A percentile compares a stretch with the other conserved stretches of the same genome.
These are phyloP conservation scores for Champsocephalus gunnari DNA, from an alignment of 2,797 vertebrate species.

Conservation along the genomic window DNA sequence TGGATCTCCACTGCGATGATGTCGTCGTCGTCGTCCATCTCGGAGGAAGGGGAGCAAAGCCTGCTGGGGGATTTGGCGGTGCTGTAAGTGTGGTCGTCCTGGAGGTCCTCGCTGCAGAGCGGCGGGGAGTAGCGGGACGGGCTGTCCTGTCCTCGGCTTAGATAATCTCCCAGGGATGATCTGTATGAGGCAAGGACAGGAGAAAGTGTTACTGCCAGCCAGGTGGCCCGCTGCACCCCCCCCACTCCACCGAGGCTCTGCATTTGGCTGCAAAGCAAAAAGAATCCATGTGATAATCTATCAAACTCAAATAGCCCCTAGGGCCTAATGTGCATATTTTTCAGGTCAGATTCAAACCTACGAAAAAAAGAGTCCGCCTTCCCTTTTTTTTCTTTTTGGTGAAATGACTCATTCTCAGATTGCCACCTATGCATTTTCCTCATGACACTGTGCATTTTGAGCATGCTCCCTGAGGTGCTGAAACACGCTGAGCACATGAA, in stretches of 20 bases:
- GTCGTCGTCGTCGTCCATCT: constrained; percentile 87
- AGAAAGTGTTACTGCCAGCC: constrained; percentile 33
- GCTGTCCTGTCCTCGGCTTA: constrained; percentile 90
- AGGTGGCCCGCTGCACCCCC: constrained; percentile 36
- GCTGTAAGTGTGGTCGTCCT: constrained; percentile 97
- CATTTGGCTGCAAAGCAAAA: constrained; percentile 42
- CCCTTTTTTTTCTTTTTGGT: constrained; percentile 8
- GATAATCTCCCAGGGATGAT: constrained; percentile 91
- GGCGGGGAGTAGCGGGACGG: constrained; percentile 90
- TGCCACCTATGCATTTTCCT: constrained; percentile 55
- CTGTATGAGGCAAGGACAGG: constrained; percentile 72
- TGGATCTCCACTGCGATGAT: constrained; percentile 86
- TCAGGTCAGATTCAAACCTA: constrained; percentile 51
- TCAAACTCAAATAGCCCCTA: constrained; percentile 55
- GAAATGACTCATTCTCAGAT: constrained; percentile 49
- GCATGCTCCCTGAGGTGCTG: constrained; percentile 26
- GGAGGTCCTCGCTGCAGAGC: constrained; percentile 91
- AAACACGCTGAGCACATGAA: constrained; percentile 56
- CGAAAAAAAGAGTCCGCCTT: constrained; percentile 34
- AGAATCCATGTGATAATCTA: constrained; percentile 56
- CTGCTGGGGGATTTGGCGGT: constrained; percentile 91
- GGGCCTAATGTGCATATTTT: constrained; percentile 48
- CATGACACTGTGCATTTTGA: constrained; percentile 38
- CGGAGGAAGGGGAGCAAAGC: constrained; percentile 86
- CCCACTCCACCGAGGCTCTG: constrained; percentile 31